These are phyloP conservation scores for Tetramorium bicarinatum DNA, from an alignment of 2,888 invertebrate genomes.

Conservation along the genomic window DNA sequence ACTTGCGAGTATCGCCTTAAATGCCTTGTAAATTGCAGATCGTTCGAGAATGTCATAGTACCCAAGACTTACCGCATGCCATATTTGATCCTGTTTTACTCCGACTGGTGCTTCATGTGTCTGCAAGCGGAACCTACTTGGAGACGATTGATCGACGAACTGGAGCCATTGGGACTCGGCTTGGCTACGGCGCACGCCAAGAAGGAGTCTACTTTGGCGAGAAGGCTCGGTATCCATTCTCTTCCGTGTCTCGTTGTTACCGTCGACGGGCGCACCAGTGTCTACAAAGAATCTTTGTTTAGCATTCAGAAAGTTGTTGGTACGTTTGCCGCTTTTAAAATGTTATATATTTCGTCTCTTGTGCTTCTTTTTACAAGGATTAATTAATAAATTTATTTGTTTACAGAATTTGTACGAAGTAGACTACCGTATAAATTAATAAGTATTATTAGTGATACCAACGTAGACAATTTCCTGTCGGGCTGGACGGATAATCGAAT, in stretches of 20 bases:
- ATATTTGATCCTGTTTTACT: constrained; percentile 95
- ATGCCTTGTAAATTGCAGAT: constrained; percentile 87
- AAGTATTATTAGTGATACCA: constrained; percentile 90
- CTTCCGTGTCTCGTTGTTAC: constrained; percentile 94
- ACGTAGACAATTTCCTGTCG: constrained; percentile 92
- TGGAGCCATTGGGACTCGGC: constrained; percentile 94
- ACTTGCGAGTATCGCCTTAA: background rate
- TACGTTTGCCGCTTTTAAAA: constrained; percentile 83
- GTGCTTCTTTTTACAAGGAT: background rate
- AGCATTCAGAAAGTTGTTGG: constrained; percentile 94
- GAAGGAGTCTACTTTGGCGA: constrained; percentile 92
- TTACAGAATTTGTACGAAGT: constrained; percentile 93
- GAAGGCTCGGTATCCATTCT: constrained; percentile 93
- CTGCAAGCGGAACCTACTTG: constrained; percentile 95
- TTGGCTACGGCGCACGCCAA: constrained; percentile 95
- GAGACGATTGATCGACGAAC: constrained; percentile 93
- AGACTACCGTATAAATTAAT: constrained; percentile 95
- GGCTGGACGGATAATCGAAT: constrained; percentile 98
- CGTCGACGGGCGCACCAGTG: constrained; percentile 93
- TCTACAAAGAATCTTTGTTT: constrained; percentile 94
- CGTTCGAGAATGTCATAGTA: constrained; percentile 94
- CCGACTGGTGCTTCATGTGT: constrained; percentile 98
- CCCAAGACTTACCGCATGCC: constrained; percentile 95
- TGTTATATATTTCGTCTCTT: background rate
- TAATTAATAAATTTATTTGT: background rate